Percentiles rank a stretch among this genome's conserved stretches.
These are phyloP conservation scores for Athalia circularis DNA, from an alignment of 2,888 invertebrate species.

Conservation along the genomic window DNA sequence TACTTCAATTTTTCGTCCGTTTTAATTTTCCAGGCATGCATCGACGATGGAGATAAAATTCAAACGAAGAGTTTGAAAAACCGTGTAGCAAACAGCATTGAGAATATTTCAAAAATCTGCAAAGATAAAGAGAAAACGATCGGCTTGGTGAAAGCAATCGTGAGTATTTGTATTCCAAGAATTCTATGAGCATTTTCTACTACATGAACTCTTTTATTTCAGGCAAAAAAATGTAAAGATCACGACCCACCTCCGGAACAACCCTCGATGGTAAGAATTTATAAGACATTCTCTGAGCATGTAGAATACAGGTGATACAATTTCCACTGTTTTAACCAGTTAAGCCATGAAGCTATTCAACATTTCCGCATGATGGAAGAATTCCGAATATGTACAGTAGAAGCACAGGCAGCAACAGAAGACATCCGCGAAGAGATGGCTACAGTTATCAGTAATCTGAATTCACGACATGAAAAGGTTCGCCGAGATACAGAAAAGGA, in stretches of 20 bases:
- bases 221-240: conserved; percentile 33
- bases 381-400: conserved; percentile 68
- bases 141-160: conserved; percentile 50
- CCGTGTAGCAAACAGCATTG: conserved; percentile 50
- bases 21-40: conserved; percentile 43
- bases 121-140: conserved; percentile 54
- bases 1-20: not conserved
- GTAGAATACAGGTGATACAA: not conserved
- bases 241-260: conserved; percentile 14
- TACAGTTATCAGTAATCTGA: conserved; percentile 61
- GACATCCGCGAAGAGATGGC: conserved; percentile 68
- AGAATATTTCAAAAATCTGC: conserved; percentile 50
- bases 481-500: conserved; percentile 37
- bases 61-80: conserved; percentile 41
- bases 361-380: conserved; percentile 69
- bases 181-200: not conserved
- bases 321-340: not conserved
- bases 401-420: conserved; percentile 69
- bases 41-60: conserved; percentile 29
- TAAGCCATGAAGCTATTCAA: conserved; percentile 47
- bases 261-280: conserved; percentile 20
- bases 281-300: not conserved
- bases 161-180: conserved; percentile 40
- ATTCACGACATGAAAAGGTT: conserved; percentile 65
- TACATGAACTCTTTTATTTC: conserved; percentile 5